Conservation (phyloP, 2,888 invertebrate genomes). For the Heliconius ismenius region DNA sequence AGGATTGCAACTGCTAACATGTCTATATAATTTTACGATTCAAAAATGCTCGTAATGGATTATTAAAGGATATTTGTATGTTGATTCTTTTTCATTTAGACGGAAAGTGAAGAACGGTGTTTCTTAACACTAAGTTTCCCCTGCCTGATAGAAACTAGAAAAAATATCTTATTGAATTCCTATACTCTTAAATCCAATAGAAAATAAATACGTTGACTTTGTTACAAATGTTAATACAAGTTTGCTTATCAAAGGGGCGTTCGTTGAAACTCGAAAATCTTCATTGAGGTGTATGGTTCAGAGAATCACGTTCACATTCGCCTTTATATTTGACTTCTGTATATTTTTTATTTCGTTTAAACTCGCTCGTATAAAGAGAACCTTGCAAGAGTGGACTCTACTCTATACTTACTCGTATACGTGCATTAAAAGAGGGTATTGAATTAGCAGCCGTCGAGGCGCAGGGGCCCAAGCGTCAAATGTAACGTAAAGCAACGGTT, state of each 20-base stretch:
- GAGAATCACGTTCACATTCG: conserved; percentile 2
- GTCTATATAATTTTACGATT: too few species aligned
- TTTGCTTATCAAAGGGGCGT: conserved; percentile 9
- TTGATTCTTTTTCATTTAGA: too few species aligned
- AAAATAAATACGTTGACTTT: not conserved
- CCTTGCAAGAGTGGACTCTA: not conserved
- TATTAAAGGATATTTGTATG: too few species aligned
- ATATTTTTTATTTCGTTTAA: conserved; percentile 10
- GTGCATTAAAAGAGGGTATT: not conserved
- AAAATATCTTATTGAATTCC: not conserved
- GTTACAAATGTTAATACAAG: conserved; percentile 7
- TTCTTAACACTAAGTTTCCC: too few species aligned
- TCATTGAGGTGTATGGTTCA: conserved; percentile 5
- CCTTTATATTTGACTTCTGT: not conserved
- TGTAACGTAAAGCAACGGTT: too few species aligned
- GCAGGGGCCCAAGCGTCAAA: too few species aligned
- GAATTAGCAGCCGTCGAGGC: not conserved
- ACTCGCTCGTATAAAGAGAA: not conserved
- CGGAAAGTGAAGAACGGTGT: too few species aligned
- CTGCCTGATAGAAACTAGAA: not conserved
- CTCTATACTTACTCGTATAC: not conserved
- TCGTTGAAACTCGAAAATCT: conserved; percentile 10
- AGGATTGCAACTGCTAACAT: too few species aligned
- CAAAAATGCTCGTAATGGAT: too few species aligned
- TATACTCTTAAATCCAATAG: not conserved